A percentile compares a stretch with the other conserved stretches of the same genome.
phyloP scores from a whole-genome alignment of 1,140 invertebrate species.

The Drosophila murphyi region DNA sequence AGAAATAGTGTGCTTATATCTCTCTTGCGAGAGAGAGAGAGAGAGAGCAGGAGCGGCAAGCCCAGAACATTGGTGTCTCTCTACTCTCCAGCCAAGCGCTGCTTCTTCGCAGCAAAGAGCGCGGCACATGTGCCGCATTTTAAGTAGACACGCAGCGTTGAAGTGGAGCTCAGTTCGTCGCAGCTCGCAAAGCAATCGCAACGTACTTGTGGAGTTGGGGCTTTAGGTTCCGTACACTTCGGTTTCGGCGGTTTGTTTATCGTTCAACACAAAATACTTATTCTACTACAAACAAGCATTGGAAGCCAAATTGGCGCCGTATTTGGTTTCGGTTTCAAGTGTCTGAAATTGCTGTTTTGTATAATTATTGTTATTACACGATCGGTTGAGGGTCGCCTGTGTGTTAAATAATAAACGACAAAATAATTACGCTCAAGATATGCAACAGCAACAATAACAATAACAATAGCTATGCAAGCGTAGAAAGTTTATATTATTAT shows the following conservation, averaged over 20 bases:
- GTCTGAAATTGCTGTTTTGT: conserved; percentile 47
- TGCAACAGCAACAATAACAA: conserved; percentile 51
- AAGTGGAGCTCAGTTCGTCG: conserved; percentile 37
- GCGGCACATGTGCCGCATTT: conserved; percentile 6
- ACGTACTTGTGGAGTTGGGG: background rate
- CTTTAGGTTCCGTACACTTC: background rate
- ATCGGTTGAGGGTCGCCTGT: conserved; percentile 13
- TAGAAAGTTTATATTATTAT: conserved; percentile 78
- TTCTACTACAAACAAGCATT: conserved; percentile 10
- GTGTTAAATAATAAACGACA: conserved; percentile 50
- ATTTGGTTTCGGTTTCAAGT: conserved; percentile 19
- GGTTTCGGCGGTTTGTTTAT: conserved; percentile 19
- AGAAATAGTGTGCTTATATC: too few species aligned
- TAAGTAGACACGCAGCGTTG: conserved; percentile 28
- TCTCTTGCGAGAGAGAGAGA: background rate
- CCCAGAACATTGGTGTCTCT: background rate
- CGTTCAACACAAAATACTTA: conserved; percentile 10
- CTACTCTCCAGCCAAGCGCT: background rate
- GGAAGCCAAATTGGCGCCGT: conserved; percentile 19
- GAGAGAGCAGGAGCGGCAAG: background rate
- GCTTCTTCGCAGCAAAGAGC: background rate
- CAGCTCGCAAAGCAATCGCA: conserved; percentile 31
- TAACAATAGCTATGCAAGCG: conserved; percentile 61
- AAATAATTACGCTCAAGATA: conserved; percentile 70
- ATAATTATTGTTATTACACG: conserved; percentile 63